phyloP scores from a whole-genome alignment of 2,797 vertebrate genomes.

The Molossus molossus region DNA sequence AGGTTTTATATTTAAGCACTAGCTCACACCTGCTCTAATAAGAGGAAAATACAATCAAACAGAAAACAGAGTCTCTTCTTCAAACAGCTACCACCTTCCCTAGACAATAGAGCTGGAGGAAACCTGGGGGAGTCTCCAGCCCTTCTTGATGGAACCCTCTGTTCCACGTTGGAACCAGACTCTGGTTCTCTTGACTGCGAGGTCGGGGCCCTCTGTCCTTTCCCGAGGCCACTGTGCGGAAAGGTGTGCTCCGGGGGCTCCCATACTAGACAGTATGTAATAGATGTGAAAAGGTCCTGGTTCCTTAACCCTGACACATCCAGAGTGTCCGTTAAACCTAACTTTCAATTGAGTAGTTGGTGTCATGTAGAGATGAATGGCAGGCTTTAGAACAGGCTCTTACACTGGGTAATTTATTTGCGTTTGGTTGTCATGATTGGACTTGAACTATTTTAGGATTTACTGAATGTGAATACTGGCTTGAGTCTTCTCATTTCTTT shows the following conservation, averaged over 20 bases:
- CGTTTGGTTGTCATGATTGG: slow-evolving; percentile 11
- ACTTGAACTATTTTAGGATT: slow-evolving; percentile 48
- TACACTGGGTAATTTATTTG: slow-evolving; percentile 19
- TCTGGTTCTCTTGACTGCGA: not conserved
- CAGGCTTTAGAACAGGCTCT: not conserved
- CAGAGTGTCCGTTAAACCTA: not conserved
- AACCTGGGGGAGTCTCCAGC: not conserved
- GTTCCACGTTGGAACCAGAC: not conserved
- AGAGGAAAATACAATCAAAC: not conserved
- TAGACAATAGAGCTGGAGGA: not conserved
- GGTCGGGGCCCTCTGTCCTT: not conserved
- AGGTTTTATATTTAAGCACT: not conserved
- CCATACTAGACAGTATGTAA: not conserved
- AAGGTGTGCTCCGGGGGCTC: rapidly evolving
- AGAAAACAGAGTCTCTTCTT: not conserved
- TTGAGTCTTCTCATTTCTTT: slow-evolving; percentile 31
- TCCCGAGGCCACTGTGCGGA: not conserved
- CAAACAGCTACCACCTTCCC: not conserved
- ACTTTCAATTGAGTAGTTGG: not conserved
- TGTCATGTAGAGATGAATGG: not conserved
- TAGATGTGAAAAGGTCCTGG: not conserved
- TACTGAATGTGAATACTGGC: slow-evolving; percentile 27
- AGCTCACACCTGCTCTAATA: not conserved
- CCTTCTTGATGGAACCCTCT: not conserved
- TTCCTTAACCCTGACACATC: not conserved